phyloP scores from a whole-genome alignment of 2,797 vertebrate species.

The Smutsia gigantea region DNA sequence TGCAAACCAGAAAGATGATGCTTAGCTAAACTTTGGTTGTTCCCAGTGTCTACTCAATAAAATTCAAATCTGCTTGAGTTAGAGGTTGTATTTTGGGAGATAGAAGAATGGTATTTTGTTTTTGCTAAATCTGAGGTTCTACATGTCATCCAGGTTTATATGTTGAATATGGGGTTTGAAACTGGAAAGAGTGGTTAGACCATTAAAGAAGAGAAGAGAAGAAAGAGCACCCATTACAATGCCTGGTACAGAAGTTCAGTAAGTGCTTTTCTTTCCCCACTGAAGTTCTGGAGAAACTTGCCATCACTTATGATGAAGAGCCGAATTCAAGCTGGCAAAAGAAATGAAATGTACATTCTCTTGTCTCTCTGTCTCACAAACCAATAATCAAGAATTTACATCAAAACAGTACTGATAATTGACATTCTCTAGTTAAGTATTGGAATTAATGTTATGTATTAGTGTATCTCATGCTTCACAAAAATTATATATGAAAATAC shows the following conservation, averaged over 20 bases:
- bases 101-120: neutral
- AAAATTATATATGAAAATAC: neutral
- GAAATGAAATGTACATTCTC: neutral
- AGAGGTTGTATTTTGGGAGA: neutral
- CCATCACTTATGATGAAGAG: neutral
- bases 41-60: neutral
- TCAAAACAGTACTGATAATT: neutral
- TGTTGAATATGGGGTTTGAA: neutral
- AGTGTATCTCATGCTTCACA: neutral
- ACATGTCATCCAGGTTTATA: neutral
- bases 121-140: neutral
- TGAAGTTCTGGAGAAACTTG: neutral
- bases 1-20: neutral
- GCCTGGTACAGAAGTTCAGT: neutral
- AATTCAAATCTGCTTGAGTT: neutral
- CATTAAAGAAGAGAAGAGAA: neutral
- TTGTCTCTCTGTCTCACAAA: neutral
- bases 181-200: neutral
- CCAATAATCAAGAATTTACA: neutral
- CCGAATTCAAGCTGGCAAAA: neutral
- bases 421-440: neutral
- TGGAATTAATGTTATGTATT: neutral
- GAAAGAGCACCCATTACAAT: neutral
- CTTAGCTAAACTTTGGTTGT: neutral
- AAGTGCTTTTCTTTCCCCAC: neutral